phyloP scores from a whole-genome alignment of 2,888 invertebrate genomes.

The Allygus modestus region DNA sequence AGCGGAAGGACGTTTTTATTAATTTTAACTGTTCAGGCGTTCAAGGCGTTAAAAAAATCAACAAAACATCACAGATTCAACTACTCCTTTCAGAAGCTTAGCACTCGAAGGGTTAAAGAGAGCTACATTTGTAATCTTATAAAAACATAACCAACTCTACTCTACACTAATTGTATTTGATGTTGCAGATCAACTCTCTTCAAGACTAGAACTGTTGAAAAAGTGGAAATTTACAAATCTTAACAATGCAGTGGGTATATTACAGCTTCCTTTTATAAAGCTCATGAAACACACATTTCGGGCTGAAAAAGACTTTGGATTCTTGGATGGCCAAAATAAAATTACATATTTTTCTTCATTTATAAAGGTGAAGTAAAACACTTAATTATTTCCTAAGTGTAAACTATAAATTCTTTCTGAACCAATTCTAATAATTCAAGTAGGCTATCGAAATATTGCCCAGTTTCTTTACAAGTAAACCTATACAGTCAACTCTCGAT shows the following conservation, averaged over 20 bases:
- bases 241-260: background rate
- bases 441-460: no score
- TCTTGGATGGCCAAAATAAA: background rate
- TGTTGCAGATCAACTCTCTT: background rate
- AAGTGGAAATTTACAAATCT: slow-evolving; percentile 38
- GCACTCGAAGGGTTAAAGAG: no score
- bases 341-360: slow-evolving; percentile 27
- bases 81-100: no score
- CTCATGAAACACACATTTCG: background rate
- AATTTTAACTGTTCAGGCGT: no score
- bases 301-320: background rate
- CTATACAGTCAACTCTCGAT: no score
- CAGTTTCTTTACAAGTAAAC: no score
- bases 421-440: no score
- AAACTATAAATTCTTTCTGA: background rate
- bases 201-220: background rate
- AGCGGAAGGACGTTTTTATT: no score
- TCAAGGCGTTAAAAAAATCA: no score
- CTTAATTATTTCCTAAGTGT: background rate
- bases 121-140: no score
- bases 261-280: background rate
- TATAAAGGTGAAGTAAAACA: background rate
- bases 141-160: no score
- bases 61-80: no score
- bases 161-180: background rate